phyloP scores from a whole-genome alignment of 2,797 vertebrate species.

The Florisuga fusca region DNA sequence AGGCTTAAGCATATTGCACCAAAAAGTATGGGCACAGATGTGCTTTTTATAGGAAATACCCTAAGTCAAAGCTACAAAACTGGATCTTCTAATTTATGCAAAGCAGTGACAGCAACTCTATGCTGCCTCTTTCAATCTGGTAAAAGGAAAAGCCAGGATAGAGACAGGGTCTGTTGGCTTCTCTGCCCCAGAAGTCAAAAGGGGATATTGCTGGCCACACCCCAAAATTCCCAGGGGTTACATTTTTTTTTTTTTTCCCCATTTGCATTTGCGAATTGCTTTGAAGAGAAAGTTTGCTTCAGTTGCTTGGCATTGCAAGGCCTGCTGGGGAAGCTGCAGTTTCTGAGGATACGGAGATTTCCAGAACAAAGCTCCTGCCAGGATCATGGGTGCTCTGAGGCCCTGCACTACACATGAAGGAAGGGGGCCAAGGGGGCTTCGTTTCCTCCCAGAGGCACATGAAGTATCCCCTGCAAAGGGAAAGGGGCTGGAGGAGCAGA shows the following conservation, averaged over 20 bases:
- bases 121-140: background rate
- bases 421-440: background rate
- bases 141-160: background rate
- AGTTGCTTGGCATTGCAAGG: background rate
- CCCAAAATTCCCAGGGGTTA: background rate
- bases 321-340: background rate
- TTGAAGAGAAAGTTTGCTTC: background rate
- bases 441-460: background rate
- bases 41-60: background rate
- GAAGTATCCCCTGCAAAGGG: background rate
- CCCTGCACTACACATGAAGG: background rate
- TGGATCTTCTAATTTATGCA: background rate
- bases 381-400: background rate
- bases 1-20: conserved; percentile 12
- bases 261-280: background rate
- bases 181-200: background rate
- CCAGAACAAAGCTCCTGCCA: background rate
- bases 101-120: background rate
- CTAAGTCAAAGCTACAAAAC: background rate
- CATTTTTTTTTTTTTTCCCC: background rate
- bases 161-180: background rate
- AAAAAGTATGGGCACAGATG: background rate
- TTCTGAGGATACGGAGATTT: background rate
- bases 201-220: background rate
- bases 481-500: too few species aligned